Evolutionary conservation across 2,797 vertebrate species (phyloP).

Genomic region (Propithecus perrieri): DNA sequence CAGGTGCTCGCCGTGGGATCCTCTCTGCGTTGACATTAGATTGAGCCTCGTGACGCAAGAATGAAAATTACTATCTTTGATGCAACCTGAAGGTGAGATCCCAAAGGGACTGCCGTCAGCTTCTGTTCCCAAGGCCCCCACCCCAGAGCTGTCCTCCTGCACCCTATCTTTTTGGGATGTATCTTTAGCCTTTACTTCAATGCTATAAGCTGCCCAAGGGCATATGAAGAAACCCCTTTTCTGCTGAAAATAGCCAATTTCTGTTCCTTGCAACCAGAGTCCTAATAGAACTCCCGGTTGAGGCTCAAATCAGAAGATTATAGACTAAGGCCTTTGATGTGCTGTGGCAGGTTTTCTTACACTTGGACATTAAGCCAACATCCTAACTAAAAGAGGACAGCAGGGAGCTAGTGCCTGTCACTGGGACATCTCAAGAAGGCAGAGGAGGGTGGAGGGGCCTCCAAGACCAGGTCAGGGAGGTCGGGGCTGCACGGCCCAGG

Average conservation of each 20-base stretch:
- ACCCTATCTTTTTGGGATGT: not conserved
- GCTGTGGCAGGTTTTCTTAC: not conserved
- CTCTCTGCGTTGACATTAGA: not conserved
- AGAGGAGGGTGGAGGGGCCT: not conserved
- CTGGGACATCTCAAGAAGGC: not conserved
- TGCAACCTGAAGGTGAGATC: not conserved
- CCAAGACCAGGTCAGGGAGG: not conserved
- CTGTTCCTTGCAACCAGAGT: not conserved
- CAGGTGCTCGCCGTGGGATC: not conserved
- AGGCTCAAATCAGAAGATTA: not conserved
- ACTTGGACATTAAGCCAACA: not conserved
- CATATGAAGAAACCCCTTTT: not conserved
- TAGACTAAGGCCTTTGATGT: not conserved
- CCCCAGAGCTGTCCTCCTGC: not conserved
- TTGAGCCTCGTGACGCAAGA: not conserved
- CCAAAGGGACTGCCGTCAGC: not conserved
- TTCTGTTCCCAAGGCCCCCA: not conserved
- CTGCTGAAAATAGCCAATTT: not conserved
- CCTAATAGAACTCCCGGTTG: not conserved
- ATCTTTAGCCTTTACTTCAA: not conserved
- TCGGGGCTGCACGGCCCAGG: too few species aligned
- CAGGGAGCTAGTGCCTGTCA: not conserved
- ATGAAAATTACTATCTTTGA: not conserved
- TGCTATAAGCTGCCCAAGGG: not conserved
- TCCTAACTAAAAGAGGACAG: not conserved